phyloP scores from a whole-genome alignment of 1,140 invertebrate species.

The Nebria ingens region DNA sequence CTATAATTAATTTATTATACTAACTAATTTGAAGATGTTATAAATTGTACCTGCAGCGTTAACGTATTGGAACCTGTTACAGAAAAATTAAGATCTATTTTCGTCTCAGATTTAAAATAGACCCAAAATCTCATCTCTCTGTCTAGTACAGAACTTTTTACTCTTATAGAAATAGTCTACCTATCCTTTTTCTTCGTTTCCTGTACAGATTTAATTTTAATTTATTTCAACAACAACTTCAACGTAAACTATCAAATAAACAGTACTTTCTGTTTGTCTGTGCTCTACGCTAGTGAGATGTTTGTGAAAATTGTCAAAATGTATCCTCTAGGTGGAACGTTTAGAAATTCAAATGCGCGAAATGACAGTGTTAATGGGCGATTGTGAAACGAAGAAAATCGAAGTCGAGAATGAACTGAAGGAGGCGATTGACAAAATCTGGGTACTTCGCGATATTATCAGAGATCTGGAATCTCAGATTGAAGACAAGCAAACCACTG shows the following conservation, averaged over 20 bases:
- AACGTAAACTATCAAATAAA: too few relatives aligned
- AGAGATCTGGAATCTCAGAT: constrained; percentile 60
- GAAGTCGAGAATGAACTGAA: constrained; percentile 54
- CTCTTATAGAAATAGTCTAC: not conserved
- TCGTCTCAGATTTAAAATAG: not conserved
- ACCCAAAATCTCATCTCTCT: not conserved
- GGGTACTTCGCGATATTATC: constrained; percentile 62
- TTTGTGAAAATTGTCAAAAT: constrained; percentile 1
- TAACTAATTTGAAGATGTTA: too few relatives aligned
- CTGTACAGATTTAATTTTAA: too few relatives aligned
- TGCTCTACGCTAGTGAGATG: not conserved
- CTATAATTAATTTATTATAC: too few relatives aligned
- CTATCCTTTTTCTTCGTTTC: too few relatives aligned
- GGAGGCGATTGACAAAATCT: constrained; percentile 58
- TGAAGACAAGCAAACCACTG: constrained; percentile 42
- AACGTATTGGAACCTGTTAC: too few relatives aligned
- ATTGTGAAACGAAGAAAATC: constrained; percentile 45
- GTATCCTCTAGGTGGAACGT: constrained; percentile 50
- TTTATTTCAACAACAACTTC: too few relatives aligned
- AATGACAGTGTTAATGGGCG: constrained; percentile 46
- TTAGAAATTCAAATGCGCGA: constrained; percentile 58
- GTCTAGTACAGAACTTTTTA: not conserved
- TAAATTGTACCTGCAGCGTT: too few relatives aligned
- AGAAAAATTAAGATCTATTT: not conserved
- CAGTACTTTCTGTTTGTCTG: too few relatives aligned